Conservation (phyloP, 1,140 invertebrate genomes). For the Tetramorium simillimum region DNA sequence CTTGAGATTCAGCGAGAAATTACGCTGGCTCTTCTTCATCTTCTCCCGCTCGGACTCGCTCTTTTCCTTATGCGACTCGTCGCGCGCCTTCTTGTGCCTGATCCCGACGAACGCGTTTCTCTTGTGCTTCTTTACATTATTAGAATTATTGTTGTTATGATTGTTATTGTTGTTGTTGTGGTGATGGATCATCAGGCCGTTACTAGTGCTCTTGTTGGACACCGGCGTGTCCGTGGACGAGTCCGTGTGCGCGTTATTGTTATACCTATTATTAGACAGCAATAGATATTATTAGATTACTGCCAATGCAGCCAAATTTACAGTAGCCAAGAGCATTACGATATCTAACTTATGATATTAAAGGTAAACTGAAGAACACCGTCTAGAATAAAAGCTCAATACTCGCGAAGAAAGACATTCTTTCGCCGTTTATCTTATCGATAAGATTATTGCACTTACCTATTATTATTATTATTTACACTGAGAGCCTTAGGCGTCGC, state of each 20-base stretch:
- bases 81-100: slow-evolving; percentile 89
- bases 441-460: slow-evolving; percentile 42
- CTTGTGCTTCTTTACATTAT: slow-evolving; percentile 86
- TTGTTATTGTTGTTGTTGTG: slow-evolving; percentile 85
- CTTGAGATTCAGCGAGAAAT: slow-evolving; percentile 91
- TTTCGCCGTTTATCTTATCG: background rate
- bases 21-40: slow-evolving; percentile 87
- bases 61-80: slow-evolving; percentile 84
- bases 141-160: slow-evolving; percentile 84
- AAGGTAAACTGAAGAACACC: background rate
- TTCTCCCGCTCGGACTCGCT: slow-evolving; percentile 85
- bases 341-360: background rate
- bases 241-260: slow-evolving; percentile 83
- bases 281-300: slow-evolving; percentile 10
- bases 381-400: background rate
- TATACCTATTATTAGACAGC: slow-evolving; percentile 71
- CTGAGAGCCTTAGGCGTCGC: slow-evolving; percentile 81
- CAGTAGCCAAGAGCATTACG: background rate
- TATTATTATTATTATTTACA: slow-evolving; percentile 84
- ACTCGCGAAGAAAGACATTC: background rate
- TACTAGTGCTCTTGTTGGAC: slow-evolving; percentile 83
- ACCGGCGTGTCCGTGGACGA: slow-evolving; percentile 83
- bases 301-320: background rate
- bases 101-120: slow-evolving; percentile 88
- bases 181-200: slow-evolving; percentile 81